Evolutionary conservation across 2,113 vertebrate species (phyloP), one percentile per base, ranked within the genome.

Genomic region (Rostratula benghalensis): DNA sequence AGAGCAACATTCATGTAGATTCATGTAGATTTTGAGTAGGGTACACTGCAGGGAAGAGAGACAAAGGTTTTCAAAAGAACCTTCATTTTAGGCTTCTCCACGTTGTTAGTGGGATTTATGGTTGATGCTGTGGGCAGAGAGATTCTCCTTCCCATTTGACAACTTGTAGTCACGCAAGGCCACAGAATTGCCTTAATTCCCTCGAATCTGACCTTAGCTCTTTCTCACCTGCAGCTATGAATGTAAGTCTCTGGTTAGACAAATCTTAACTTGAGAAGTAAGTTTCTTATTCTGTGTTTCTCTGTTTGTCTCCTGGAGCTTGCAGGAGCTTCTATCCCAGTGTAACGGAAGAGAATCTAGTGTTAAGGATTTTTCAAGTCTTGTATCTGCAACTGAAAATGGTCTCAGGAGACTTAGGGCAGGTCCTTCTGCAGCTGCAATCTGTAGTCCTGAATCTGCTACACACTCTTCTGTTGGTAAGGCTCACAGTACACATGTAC

Each of bases 181-280:
- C 35, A 71, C 22, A 56, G 48, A 64, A 74, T 78, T 94, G 43
- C 85, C 24, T 61, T 94, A 96, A 92, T 95, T 90, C 68, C 27
- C 17, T 86, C 80, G 90, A 80, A 65, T 90, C 70, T 83, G 59
- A 90, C 71, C 63, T 85, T 74, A 67, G 39, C 51, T 70, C 60
- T 78, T 85, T 46, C 56, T 78, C 41, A 78, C 16, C n/a, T 79
- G 51, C 35, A 75, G 8, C 39, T 79, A 53, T 74, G n/a, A 54
- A 21, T 63, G 35, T 70, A 54, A 71, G 41, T 28, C 22, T 71
- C n/a, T 73, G 28, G 54, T 65, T 33, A 83, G 35, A 83, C 21
- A 85, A 75, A 60, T 18, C 24, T 64, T 59, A 50, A 50, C 7
- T 30, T 28, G 43, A 80, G 81, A 73, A 78, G 11, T 35, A 74